These are phyloP conservation scores for Ostrea denselamellosa DNA, from an alignment of 1,140 invertebrate species.

Conservation along the genomic window DNA sequence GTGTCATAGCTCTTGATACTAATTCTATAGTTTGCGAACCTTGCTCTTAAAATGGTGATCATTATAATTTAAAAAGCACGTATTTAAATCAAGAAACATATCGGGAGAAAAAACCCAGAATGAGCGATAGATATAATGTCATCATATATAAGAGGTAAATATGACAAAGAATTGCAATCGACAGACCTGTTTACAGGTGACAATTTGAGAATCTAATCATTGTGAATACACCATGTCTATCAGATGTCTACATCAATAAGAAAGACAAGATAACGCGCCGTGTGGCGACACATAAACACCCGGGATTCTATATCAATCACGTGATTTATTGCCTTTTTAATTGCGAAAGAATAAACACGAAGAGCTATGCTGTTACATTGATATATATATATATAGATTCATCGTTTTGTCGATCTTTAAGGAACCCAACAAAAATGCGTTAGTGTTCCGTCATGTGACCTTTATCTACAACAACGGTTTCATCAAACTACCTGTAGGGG, in stretches of 20 bases:
- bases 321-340: conserved; percentile 7
- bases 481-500: conserved; percentile 23
- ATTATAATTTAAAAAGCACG: background rate
- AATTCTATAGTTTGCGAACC: background rate
- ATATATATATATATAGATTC: background rate
- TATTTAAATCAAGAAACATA: conserved; percentile 29
- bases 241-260: background rate
- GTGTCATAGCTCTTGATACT: background rate
- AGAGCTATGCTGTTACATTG: background rate
- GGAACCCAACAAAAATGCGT: background rate
- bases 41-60: conserved; percentile 29
- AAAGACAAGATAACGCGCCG: conserved; percentile 14
- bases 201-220: conserved; percentile 32
- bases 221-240: conserved; percentile 35
- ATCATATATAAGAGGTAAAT: conserved; percentile 14
- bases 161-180: background rate
- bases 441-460: background rate
- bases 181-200: background rate
- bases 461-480: background rate
- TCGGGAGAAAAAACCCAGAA: background rate
- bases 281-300: conserved; percentile 33
- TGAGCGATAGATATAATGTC: conserved; percentile 27
- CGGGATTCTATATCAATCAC: conserved; percentile 17
- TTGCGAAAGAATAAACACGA: background rate
- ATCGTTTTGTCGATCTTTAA: background rate